These are phyloP conservation scores for Sitta europaea DNA, from an alignment of 2,113 vertebrate genomes.

Conservation along the genomic window DNA sequence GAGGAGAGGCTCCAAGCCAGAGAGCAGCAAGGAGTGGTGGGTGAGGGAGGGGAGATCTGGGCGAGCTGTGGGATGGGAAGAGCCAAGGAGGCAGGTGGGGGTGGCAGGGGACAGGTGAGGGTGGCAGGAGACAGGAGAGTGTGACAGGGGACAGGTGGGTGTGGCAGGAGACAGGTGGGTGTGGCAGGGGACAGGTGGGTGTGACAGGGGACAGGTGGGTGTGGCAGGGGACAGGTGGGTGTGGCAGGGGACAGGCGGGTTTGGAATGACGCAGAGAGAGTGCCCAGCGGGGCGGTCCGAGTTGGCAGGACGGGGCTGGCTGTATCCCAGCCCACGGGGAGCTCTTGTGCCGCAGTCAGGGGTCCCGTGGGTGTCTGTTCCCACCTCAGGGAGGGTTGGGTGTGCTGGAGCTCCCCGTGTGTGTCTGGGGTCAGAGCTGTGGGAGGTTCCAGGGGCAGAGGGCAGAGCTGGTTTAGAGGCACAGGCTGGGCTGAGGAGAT, in stretches of 20 bases:
- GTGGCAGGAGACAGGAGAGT: not conserved
- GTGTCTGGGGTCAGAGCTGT: fast-evolving
- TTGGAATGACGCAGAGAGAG: not conserved
- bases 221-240: not conserved
- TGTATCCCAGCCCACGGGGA: not conserved
- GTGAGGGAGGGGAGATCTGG: not conserved
- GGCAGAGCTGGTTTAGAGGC: not conserved
- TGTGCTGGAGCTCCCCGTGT: not conserved
- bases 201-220: not conserved
- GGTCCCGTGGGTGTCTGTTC: not conserved
- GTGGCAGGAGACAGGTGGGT: not conserved
- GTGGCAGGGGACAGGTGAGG: not conserved
- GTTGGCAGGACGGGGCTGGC: not conserved
- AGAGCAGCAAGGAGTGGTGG: not conserved
- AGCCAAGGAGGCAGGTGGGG: not conserved
- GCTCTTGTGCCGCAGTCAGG: fast-evolving
- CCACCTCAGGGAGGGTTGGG: not conserved
- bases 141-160: not conserved
- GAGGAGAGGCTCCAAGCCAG: not conserved
- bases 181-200: not conserved
- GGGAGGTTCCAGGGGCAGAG: not conserved
- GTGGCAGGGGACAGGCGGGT: not conserved
- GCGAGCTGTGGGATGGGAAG: not conserved
- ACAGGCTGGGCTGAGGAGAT: not conserved
- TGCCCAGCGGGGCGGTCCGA: fast-evolving